These are phyloP conservation scores for Drosophila ogumai DNA, from an alignment of 1,140 invertebrate species.

Conservation along the genomic window DNA sequence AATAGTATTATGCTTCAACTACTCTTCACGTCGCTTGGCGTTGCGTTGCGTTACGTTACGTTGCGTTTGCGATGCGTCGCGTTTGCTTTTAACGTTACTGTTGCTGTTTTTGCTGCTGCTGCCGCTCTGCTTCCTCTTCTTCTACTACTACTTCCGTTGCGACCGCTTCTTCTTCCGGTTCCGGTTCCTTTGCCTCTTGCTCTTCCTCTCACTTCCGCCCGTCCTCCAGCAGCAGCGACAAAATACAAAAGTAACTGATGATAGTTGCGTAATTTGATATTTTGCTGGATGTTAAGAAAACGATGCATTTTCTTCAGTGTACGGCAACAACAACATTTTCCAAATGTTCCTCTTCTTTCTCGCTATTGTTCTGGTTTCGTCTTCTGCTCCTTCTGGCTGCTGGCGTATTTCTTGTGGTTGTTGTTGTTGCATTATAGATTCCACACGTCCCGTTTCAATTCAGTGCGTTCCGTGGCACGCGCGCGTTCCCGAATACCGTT, in stretches of 20 bases:
- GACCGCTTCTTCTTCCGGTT: conserved; percentile 35
- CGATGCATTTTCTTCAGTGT: conserved; percentile 82
- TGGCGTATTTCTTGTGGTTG: conserved; percentile 11
- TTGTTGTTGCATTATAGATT: conserved; percentile 42
- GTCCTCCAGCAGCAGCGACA: conserved; percentile 75
- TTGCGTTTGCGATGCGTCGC: conserved; percentile 32
- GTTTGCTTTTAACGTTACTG: conserved; percentile 32
- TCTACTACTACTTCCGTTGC: conserved; percentile 19
- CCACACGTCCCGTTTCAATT: conserved; percentile 51
- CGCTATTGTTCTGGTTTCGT: conserved; percentile 21
- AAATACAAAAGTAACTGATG: conserved; percentile 84
- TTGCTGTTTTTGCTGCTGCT: conserved; percentile 26
- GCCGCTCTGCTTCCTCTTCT: conserved; percentile 32
- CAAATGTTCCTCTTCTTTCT: conserved; percentile 28
- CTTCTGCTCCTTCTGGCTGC: conserved; percentile 1
- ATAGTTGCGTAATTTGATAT: conserved; percentile 84
- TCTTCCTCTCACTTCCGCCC: conserved; percentile 49
- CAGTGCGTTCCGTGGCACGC: conserved; percentile 62
- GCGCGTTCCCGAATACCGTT: conserved; percentile 48
- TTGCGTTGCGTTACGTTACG: conserved; percentile 48
- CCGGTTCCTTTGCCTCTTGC: conserved; percentile 21
- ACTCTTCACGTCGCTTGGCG: conserved; percentile 43
- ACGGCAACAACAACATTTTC: conserved; percentile 69
- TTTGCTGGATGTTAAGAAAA: conserved; percentile 84
- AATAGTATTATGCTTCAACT: conserved; percentile 38